phyloP scores from a whole-genome alignment of 2,113 vertebrate genomes.

The Muntiacus reevesi region DNA sequence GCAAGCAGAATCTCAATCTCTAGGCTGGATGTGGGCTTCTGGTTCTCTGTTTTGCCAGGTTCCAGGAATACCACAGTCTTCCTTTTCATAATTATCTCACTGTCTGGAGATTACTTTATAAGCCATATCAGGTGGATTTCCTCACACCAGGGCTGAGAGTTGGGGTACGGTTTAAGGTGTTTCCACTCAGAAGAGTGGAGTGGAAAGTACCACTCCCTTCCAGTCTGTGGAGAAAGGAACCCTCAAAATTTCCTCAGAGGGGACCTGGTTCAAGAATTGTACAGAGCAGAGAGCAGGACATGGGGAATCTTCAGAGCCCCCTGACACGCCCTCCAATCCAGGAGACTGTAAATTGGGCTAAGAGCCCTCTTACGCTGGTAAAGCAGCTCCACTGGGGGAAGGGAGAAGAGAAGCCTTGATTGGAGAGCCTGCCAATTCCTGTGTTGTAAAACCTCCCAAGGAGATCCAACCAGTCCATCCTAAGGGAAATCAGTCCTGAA shows the following conservation, averaged over 20 bases:
- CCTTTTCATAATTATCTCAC: background rate
- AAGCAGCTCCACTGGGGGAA: too few relatives aligned
- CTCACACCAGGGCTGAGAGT: background rate
- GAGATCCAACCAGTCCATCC: background rate
- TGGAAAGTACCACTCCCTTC: fast-evolving
- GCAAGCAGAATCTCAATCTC: background rate
- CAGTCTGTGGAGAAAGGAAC: background rate
- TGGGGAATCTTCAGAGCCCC: background rate
- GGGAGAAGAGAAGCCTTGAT: background rate
- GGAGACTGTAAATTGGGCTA: background rate
- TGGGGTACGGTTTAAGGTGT: background rate
- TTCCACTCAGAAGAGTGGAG: background rate
- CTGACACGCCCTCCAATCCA: fast-evolving
- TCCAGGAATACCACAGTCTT: background rate
- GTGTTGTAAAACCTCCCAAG: background rate
- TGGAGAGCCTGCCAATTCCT: too few relatives aligned
- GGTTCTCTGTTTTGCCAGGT: background rate
- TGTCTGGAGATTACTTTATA: background rate
- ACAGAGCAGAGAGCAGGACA: background rate
- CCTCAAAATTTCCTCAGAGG: background rate
- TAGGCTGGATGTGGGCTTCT: background rate
- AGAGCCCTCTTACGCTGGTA: too few relatives aligned
- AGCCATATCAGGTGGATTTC: background rate
- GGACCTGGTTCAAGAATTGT: background rate
- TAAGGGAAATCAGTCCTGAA: background rate